These are phyloP conservation scores for Sorex maritimensis DNA, from an alignment of 2,797 vertebrate species.

Conservation along the genomic window DNA sequence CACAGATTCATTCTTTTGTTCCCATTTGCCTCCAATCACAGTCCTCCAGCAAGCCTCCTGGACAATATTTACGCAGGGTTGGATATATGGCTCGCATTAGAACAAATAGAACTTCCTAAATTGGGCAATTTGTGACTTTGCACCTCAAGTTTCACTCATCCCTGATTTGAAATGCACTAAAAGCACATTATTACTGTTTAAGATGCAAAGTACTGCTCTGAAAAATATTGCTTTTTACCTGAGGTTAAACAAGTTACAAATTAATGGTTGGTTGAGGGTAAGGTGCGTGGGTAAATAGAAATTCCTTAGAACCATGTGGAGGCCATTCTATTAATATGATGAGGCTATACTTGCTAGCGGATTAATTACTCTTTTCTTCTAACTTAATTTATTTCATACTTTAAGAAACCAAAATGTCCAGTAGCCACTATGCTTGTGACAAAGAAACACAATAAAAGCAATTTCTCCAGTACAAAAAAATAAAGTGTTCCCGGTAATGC, in stretches of 20 bases:
- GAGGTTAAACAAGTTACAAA: conserved; percentile 89
- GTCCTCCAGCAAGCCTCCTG: conserved; percentile 73
- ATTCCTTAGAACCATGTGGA: conserved; percentile 84
- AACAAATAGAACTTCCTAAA: conserved; percentile 88
- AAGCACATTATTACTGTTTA: conserved; percentile 91
- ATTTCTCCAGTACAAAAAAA: conserved; percentile 91
- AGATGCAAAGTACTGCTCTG: conserved; percentile 90
- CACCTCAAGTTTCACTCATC: conserved; percentile 90
- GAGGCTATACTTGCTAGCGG: conserved; percentile 93
- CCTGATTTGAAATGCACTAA: conserved; percentile 89
- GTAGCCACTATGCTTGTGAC: conserved; percentile 90
- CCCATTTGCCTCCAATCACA: conserved; percentile 83
- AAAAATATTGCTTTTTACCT: conserved; percentile 90
- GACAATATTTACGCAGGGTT: conserved; percentile 87
- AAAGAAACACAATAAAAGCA: conserved; percentile 92
- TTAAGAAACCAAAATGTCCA: conserved; percentile 91
- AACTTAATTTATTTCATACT: conserved; percentile 95
- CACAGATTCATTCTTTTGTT: conserved; percentile 80
- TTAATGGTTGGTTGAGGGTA: conserved; percentile 86
- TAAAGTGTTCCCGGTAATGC: conserved; percentile 94
- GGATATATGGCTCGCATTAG: conserved; percentile 88
- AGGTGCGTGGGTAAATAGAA: conserved; percentile 88
- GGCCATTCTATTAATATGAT: conserved; percentile 92
- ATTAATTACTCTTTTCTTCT: conserved; percentile 97
- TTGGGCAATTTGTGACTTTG: conserved; percentile 89